These are phyloP conservation scores for Sesia apiformis DNA, from an alignment of 2,888 invertebrate genomes.

Conservation along the genomic window DNA sequence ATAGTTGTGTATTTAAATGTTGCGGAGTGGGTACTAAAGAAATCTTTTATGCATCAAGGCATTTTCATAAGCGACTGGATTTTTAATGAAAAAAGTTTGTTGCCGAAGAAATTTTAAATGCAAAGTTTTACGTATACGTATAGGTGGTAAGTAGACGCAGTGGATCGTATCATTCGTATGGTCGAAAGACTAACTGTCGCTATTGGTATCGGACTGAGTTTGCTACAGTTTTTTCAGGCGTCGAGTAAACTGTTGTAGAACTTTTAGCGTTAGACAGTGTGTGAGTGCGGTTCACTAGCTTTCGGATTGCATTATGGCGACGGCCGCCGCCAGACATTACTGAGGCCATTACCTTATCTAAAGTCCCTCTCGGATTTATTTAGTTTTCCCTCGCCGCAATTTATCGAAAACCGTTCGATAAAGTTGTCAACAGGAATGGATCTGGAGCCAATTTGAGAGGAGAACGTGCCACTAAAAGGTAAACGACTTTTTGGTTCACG, in stretches of 20 bases:
- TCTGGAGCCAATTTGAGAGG: conserved; percentile 68
- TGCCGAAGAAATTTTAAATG: conserved; percentile 43
- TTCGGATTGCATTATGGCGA: conserved; percentile 68
- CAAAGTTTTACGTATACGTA: conserved; percentile 25
- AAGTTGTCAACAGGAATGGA: conserved; percentile 73
- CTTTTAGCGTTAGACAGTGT: conserved; percentile 13
- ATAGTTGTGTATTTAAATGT: conserved; percentile 5
- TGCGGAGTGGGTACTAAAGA: conserved; percentile 7
- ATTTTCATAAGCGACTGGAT: conserved; percentile 35
- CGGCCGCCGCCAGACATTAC: conserved; percentile 67
- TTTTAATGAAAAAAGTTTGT: conserved; percentile 50
- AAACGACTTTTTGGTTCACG: conserved; percentile 35
- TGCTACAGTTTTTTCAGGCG: no score
- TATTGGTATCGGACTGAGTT: no score
- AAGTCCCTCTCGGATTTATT: conserved; percentile 74
- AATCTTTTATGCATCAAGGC: conserved; percentile 41
- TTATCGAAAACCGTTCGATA: conserved; percentile 74
- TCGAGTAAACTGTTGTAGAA: not conserved
- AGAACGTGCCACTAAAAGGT: conserved; percentile 50
- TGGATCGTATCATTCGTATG: no score
- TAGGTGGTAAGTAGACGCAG: no score
- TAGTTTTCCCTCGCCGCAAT: conserved; percentile 73
- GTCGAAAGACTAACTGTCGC: no score
- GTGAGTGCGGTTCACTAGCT: conserved; percentile 45
- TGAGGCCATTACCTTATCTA: conserved; percentile 73